phyloP scores from a whole-genome alignment of 2,113 vertebrate genomes.

The Dascyllus trimaculatus region DNA sequence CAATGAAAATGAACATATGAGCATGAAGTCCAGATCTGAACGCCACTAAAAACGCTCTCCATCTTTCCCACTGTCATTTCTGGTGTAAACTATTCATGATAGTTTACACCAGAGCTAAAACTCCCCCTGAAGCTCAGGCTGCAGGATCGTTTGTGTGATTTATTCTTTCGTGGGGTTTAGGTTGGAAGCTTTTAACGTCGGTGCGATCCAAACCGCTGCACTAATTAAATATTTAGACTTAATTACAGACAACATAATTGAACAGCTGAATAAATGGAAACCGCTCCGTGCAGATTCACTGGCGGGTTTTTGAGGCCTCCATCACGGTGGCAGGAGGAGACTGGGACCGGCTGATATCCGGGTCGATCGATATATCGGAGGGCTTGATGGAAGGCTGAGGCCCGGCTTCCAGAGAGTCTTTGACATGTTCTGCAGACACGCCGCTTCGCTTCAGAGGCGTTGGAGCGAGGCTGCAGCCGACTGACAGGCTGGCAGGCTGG shows the following conservation, averaged over 20 bases:
- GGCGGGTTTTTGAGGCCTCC: neutral
- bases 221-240: constrained; percentile 24
- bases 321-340: neutral
- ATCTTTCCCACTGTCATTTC: neutral
- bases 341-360: neutral
- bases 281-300: neutral
- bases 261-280: constrained; percentile 8
- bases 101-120: neutral
- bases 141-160: neutral
- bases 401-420: neutral
- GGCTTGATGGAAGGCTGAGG: neutral
- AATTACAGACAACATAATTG: constrained; percentile 33
- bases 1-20: no score
- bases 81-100: neutral
- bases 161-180: neutral
- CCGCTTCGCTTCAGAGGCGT: constrained; percentile 17
- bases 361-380: neutral
- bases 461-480: constrained; percentile 11
- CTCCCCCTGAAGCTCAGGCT: neutral
- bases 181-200: neutral
- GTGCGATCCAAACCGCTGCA: neutral
- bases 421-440: constrained; percentile 33
- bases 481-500: constrained; percentile 45
- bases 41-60: no score
- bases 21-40: no score